Percentiles rank a stretch among this genome's conserved stretches.
phyloP scores from a whole-genome alignment of 2,888 invertebrate genomes.

The Rhabditophanes sp. region DNA sequence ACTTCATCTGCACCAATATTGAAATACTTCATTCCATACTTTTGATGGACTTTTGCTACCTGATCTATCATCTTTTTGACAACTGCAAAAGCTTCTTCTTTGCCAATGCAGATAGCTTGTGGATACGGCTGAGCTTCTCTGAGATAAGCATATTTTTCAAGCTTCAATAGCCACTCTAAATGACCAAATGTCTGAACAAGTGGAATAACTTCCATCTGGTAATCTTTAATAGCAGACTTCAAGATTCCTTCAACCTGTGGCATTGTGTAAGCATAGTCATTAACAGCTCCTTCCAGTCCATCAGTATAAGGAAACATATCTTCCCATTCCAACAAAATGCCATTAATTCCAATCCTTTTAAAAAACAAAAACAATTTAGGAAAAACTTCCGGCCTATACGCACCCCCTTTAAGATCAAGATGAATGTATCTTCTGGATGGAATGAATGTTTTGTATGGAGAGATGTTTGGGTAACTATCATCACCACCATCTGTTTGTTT shows the following conservation, averaged over 20 bases:
- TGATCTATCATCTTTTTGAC: slow-evolving; percentile 41
- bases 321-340: slow-evolving; percentile 66
- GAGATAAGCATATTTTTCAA: slow-evolving; percentile 55
- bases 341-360: slow-evolving; percentile 58
- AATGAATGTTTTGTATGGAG: slow-evolving; percentile 23
- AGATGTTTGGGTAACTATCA: slow-evolving; percentile 27
- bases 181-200: slow-evolving; percentile 71
- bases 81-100: slow-evolving; percentile 44
- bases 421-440: slow-evolving; percentile 56
- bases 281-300: slow-evolving; percentile 52
- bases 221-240: slow-evolving; percentile 48
- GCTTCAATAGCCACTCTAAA: slow-evolving; percentile 63
- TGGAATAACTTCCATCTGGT: slow-evolving; percentile 58
- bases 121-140: slow-evolving; percentile 17
- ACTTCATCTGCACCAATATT: slow-evolving; percentile 50
- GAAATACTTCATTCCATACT: slow-evolving; percentile 51
- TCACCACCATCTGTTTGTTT: too few relatives aligned
- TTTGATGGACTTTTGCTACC: slow-evolving; percentile 26
- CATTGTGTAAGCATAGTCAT: slow-evolving; percentile 56
- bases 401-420: slow-evolving; percentile 58
- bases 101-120: slow-evolving; percentile 35
- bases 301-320: slow-evolving; percentile 69
- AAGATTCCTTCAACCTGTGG: slow-evolving; percentile 13
- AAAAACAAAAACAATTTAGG: slow-evolving; percentile 54
- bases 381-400: slow-evolving; percentile 46